phyloP scores from a whole-genome alignment of 2,113 vertebrate genomes.

The Anser brachyrhynchus region DNA sequence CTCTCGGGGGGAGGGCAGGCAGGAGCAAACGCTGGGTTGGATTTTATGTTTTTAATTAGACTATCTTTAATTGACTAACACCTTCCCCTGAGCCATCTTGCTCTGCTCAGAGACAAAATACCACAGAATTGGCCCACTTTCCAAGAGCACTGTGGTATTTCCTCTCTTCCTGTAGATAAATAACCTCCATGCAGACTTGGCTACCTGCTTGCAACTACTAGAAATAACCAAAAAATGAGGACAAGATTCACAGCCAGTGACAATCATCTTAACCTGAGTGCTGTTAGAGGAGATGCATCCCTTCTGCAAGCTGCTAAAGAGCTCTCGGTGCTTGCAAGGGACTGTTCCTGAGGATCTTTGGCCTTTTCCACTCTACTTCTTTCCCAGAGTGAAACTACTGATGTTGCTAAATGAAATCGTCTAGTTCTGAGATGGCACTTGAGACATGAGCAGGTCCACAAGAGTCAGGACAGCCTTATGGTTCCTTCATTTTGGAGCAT shows the following conservation, averaged over 20 bases:
- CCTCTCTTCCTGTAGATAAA: slow-evolving; percentile 27
- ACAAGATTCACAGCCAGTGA: neutral
- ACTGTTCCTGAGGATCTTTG: neutral
- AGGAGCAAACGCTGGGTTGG: slow-evolving; percentile 33
- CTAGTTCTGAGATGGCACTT: neutral
- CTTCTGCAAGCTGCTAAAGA: neutral
- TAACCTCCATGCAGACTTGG: slow-evolving; percentile 4
- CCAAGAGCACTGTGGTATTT: slow-evolving; percentile 51
- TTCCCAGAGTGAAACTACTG: neutral
- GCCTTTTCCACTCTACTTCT: neutral
- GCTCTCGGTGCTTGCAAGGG: neutral
- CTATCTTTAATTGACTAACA: slow-evolving; percentile 70
- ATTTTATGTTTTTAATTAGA: slow-evolving; percentile 69
- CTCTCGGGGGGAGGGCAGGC: neutral
- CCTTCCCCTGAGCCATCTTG: slow-evolving; percentile 66
- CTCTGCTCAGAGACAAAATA: slow-evolving; percentile 46
- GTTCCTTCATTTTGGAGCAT: neutral
- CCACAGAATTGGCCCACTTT: slow-evolving; percentile 51
- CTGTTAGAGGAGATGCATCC: neutral
- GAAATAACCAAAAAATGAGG: neutral
- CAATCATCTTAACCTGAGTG: neutral
- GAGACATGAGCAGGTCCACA: neutral
- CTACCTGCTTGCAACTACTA: slow-evolving; percentile 4
- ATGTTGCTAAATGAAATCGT: neutral
- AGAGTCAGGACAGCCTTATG: neutral